phyloP scores from a whole-genome alignment of 2,888 invertebrate species.

The Parelbella ahira region DNA sequence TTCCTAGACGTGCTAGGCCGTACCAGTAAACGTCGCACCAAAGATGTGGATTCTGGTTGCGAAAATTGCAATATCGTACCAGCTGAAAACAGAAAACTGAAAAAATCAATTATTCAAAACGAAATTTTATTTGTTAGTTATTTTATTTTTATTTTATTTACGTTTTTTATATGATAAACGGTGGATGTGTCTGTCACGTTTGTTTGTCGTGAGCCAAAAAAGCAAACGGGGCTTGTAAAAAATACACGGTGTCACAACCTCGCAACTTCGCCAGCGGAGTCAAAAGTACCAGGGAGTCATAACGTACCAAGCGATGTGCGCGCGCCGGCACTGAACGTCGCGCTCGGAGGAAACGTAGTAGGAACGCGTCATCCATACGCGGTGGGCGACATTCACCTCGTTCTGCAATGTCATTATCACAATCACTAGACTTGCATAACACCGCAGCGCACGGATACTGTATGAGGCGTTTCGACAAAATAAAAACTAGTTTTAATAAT shows the following conservation, averaged over 20 bases:
- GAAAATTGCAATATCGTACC: constrained; percentile 86
- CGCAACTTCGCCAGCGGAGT: constrained; percentile 30
- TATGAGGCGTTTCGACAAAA: too few species aligned
- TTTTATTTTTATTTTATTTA: too few species aligned
- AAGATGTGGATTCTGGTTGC: constrained; percentile 84
- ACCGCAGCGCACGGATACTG: background rate
- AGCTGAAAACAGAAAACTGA: constrained; percentile 69
- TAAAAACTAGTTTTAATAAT: constrained; percentile 9
- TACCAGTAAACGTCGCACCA: constrained; percentile 84
- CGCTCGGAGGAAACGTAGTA: constrained; percentile 86
- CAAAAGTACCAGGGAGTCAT: constrained; percentile 31
- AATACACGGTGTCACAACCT: constrained; percentile 18
- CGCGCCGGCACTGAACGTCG: constrained; percentile 84
- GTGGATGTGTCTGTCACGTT: too few species aligned
- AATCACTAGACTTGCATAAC: constrained; percentile 1
- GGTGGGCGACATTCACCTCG: constrained; percentile 85
- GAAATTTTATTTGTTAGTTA: too few species aligned
- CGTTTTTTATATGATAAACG: too few species aligned
- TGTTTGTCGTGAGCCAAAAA: too few species aligned
- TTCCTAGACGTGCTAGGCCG: constrained; percentile 82
- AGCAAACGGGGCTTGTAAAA: too few species aligned
- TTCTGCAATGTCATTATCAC: constrained; percentile 67
- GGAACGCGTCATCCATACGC: constrained; percentile 85
- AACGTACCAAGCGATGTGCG: constrained; percentile 86
- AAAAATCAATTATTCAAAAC: too few species aligned